Base-by-base conservation (phyloP, 2,888 invertebrate genomes). In the Drosophila pseudotakahashii region DNA sequence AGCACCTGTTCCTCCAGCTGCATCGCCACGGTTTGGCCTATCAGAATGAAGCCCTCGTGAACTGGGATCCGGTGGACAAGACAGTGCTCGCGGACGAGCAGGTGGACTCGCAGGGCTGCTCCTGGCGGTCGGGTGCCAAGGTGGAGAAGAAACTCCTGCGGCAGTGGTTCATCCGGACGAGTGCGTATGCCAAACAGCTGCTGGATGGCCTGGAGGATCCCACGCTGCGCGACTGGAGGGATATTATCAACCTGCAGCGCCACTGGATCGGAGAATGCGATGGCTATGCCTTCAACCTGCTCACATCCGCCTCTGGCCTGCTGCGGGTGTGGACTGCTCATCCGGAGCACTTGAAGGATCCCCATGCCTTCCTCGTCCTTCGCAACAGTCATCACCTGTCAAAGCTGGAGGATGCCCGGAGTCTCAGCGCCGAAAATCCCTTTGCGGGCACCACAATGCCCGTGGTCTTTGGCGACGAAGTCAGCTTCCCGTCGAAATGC, bases 61-160 rank as follows among this genome's bases (percentile, higher is more conserved):
- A 99, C 93, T 99, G 99, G 99, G 99, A 99, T 93, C 99, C 99
- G 2, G 94, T 99, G 0, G 99, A 99, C 92, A 93, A 97, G 92
- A 99, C 99, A 3, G 99, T 99, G 2, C 92, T 99, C 75, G 99
- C 99, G 5, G 97, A 99, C 92, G 99, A 99, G 91, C 99, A 99
- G 93, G 98, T 99, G 4, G 98, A 98, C 93, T 95, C 94, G 50
- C 94, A 96, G 86, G 97, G 98, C 11, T 94, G 94, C 84, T 98
- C 98, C 0, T 99, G 99, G 99, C 94, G 99, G 67, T 99, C 99
- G 5, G 99, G 99, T 2, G 99, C 98, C 7, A 95, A 95, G 92
- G 98, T 98, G 7, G 97, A 99, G 91, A 97, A 96, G 88, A 96
- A 95, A 91, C 92, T 95, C 66, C 93, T 99, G 0, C 95, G 95